A percentile compares a stretch with the other conserved stretches of the same genome.
These are phyloP conservation scores for Tachystola acroxantha DNA, from an alignment of 2,888 invertebrate genomes.

Conservation along the genomic window DNA sequence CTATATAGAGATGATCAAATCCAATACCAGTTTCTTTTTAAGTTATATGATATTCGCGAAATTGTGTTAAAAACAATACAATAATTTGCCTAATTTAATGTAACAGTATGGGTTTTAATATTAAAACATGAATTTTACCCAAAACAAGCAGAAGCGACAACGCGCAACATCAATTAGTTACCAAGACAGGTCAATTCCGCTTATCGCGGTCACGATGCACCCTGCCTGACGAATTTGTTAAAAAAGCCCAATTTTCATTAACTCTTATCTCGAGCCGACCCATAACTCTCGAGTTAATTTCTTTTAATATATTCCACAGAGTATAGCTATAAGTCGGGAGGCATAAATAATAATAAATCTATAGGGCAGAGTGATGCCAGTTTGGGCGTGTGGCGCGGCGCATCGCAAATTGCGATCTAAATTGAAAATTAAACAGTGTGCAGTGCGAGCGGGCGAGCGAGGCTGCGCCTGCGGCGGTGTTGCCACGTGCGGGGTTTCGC, in stretches of 20 bases:
- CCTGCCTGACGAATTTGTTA: constrained; percentile 59
- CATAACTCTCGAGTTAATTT: constrained; percentile 69
- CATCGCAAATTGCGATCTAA: constrained; percentile 79
- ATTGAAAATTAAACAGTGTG: constrained; percentile 78
- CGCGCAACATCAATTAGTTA: constrained; percentile 28
- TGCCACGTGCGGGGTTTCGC: too few relatives aligned
- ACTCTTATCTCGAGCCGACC: constrained; percentile 56
- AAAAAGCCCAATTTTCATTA: constrained; percentile 69
- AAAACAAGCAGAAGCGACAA: constrained; percentile 3
- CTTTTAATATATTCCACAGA: constrained; percentile 66
- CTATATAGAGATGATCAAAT: constrained; percentile 9
- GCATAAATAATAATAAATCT: constrained; percentile 56
- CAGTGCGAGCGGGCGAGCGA: constrained; percentile 17
- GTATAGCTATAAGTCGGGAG: constrained; percentile 29
- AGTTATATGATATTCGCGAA: too few relatives aligned
- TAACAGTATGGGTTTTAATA: too few relatives aligned
- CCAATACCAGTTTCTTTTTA: too few relatives aligned
- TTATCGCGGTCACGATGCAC: constrained; percentile 34
- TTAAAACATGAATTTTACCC: not conserved
- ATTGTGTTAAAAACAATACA: too few relatives aligned
- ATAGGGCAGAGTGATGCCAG: constrained; percentile 64
- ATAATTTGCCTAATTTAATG: too few relatives aligned
- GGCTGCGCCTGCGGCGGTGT: constrained; percentile 12
- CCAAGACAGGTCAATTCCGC: constrained; percentile 54
- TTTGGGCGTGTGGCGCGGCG: constrained; percentile 64